Base-by-base conservation (phyloP, 2,797 vertebrate species). In the Toxotes lorentzi region DNA sequence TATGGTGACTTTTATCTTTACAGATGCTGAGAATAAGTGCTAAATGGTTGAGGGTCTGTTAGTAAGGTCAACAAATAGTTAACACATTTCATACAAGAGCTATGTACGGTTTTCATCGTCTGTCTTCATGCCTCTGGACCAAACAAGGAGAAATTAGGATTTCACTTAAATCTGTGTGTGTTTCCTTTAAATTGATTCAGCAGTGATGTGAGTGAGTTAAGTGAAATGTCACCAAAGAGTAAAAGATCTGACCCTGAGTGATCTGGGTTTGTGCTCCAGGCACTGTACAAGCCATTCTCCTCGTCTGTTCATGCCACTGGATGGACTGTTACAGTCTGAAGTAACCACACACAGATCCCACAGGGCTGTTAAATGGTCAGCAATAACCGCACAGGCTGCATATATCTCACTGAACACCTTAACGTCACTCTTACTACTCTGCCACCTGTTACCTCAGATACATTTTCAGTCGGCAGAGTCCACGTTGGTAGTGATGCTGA, bases 221-320 rank as follows among this genome's bases (percentile, higher is more conserved):
- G 2, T 54, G 11, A 62, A 45, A 45, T 11, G 21, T 69, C 71
- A 78, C 73, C 79, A 81, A 83, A 81, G 83, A 86, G 30, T 24
- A 23, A 50, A 66, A 38, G 4, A 60, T 40, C 7, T 27, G 7
- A 50, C 27, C 17, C 4, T 30, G 27, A 30, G 27, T 30, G 27
- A 0, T 21, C 8, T 21, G 9, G 51, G 61, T 34, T 35, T 63
- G 48, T 67, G 58, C 70, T 73, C 38, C 72, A 73, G 53, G 40
- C 23, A 9, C 17, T 2, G n/a, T 41, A 38, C 71, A 57, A 72
- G 45, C 48, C 27, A 38, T 76, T 79, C 59, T 41, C 81, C 23
- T 70, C 45, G 40, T 41, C 4, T 41, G 13, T 19, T 53, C 34
- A 21, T 23, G 27, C 68, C 11, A 41, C 30, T 27, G 14, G 17